Base-by-base conservation (phyloP, 2,888 invertebrate genomes). In the Lymantria dispar region DNA sequence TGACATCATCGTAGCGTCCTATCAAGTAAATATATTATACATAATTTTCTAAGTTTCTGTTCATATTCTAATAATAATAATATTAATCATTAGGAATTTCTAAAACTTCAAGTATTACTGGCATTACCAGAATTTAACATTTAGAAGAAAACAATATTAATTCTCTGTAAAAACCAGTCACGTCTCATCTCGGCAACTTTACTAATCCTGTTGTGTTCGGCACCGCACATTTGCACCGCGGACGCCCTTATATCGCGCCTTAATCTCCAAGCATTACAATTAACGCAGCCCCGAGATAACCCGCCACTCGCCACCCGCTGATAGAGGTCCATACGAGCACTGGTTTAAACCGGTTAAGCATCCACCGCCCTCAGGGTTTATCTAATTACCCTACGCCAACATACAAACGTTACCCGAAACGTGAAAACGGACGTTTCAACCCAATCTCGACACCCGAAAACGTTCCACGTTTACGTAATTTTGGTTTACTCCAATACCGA, bases 231-330 rank as follows among this genome's bases (percentile, higher is more conserved):
- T 68, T 68, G 58, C 62, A 58, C 62, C 60, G 62, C 63, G 57
- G 56, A 70, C 62, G 76, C 77, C 73, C 81, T 79, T 82, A 87
- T 84, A 85, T 86, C 82, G 81, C 77, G 74, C 65, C 77, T 76
- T 87, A 90, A 91, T 91, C 91, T 89, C 73, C 71, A 74, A 75
- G 87, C 84, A 89, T 90, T 88, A 91, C 91, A 90, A 91, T 91
- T 90, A 91, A 89, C 91, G 90, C 86, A 74, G 80, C 80, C 83
- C 80, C 79, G 67, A 85, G 89, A 89, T 90, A 89, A 90, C 89
- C 90, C 90, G 76, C 71, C 85, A 85, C 82, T 89, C 89, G 88
- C 88, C 87, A 85, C 87, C 89, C 89, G 83, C 85, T 85, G 88
- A 86, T 86, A 85, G 80, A 87, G 87, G 87, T 86, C 87, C 80